Conservation (phyloP, 2,888 invertebrate genomes). For the Calameuta filiformis region DNA sequence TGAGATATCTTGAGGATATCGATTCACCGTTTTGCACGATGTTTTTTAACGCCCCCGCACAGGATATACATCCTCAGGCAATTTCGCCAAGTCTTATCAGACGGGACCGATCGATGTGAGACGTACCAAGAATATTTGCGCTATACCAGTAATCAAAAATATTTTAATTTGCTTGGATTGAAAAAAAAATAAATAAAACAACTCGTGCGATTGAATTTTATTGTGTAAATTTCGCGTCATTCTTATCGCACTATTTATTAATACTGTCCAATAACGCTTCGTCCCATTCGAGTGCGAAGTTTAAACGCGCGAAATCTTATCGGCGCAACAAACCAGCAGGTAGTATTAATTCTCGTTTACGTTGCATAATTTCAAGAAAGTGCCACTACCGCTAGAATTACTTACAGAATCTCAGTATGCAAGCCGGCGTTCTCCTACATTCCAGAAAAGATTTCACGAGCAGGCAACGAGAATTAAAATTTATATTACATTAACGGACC, state of each 20-base stretch:
- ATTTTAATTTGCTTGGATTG: background rate
- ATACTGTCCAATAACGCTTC: background rate
- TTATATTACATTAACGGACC: background rate
- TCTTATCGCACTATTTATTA: too few relatives aligned
- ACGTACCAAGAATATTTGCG: background rate
- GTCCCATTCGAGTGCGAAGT: background rate
- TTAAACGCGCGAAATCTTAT: background rate
- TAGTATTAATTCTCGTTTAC: background rate
- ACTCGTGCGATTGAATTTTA: too few relatives aligned
- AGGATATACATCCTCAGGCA: background rate
- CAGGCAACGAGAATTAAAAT: background rate
- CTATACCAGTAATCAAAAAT: background rate
- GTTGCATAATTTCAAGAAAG: background rate
- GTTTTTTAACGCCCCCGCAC: background rate
- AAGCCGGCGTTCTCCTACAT: background rate
- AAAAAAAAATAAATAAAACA: too few relatives aligned
- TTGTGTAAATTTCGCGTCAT: too few relatives aligned
- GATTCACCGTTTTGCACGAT: background rate
- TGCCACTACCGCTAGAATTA: background rate
- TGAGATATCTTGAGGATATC: background rate
- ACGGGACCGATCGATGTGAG: background rate
- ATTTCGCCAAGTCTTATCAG: background rate
- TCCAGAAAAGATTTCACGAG: background rate
- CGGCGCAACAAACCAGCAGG: background rate
- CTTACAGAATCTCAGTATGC: background rate